Base-by-base conservation (phyloP, 2,888 invertebrate species). In the Pristionchus maxplancki region DNA sequence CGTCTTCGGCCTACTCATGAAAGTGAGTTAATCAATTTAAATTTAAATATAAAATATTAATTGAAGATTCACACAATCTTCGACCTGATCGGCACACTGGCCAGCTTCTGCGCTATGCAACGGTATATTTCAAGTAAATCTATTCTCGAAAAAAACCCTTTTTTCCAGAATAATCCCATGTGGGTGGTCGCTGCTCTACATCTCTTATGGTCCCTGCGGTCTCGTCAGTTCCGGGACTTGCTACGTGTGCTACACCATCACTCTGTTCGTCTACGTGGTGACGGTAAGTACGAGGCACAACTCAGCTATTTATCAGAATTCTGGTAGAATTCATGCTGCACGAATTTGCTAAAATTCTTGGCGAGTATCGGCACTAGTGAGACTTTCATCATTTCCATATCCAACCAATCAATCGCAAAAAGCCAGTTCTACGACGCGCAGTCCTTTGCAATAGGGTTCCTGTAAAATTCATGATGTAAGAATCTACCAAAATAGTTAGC, bases 121-220 rank as follows among this genome's bases (percentile, higher is more conserved):
- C 28, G 82, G 82, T 53, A 24, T 3, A n/a, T n/a, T n/a, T n/a
- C n/a, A n/a, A n/a, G n/a, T n/a, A n/a, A n/a, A n/a, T n/a, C n/a
- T n/a, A n/a, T n/a, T n/a, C n/a, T n/a, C n/a, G n/a, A 11, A 44
- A 11, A 44, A 6, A 40, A 34, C 74, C 53, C 6, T 24, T 20
- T 37, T 20, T 34, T 83, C 15, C 53, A 83, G 82, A 11, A 53
- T 83, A 53, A 83, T 83, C 20, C 82, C 82, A 6, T 83, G 82
- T 40, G 62, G 28, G 28, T 62, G 24, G 40, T 85, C 85, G 34
- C 24, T 85, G 37, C n/a, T 85, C n/a, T 85, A 64, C 85, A 85
- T 85, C 50, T 85, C 85, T 15, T 85, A 85, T 34, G 85, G 85
- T 6, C 85, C 62, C 2, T 85, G 85, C 17, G n/a, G 28, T 34